These are phyloP conservation scores for Calephelis virginiensis DNA, from an alignment of 1,140 invertebrate genomes.

Conservation along the genomic window DNA sequence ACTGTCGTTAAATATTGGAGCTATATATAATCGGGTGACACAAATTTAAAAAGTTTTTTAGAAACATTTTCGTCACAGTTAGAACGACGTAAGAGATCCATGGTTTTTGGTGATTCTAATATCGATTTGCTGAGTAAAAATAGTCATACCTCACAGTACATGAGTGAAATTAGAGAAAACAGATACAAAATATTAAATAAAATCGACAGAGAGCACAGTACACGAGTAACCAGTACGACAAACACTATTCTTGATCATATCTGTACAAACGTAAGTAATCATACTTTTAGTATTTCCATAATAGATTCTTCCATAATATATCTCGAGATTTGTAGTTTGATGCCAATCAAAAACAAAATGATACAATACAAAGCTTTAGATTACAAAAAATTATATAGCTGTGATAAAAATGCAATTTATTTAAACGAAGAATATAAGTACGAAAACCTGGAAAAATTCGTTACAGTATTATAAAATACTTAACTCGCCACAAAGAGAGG, in stretches of 20 bases:
- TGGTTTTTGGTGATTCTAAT: too few species aligned
- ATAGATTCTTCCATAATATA: too few species aligned
- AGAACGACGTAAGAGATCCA: constrained; percentile 25
- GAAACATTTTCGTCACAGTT: constrained; percentile 29
- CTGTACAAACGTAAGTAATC: too few species aligned
- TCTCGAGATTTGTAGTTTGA: too few species aligned
- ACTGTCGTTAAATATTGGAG: constrained; percentile 33
- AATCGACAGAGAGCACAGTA: constrained; percentile 24
- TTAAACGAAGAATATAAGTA: too few species aligned
- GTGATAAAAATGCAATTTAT: too few species aligned
- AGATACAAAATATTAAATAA: constrained; percentile 40
- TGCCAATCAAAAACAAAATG: too few species aligned
- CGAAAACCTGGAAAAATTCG: too few species aligned
- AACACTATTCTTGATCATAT: constrained; percentile 38
- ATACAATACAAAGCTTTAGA: too few species aligned
- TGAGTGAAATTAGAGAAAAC: constrained; percentile 27
- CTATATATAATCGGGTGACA: constrained; percentile 32
- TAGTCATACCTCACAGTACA: constrained; percentile 21
- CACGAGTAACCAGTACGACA: constrained; percentile 30
- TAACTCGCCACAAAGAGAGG: constrained; percentile 21
- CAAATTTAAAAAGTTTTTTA: constrained; percentile 27
- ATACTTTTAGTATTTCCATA: too few species aligned
- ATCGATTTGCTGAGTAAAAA: constrained; percentile 29
- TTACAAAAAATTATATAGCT: too few species aligned
- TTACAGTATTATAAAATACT: constrained; percentile 8